Base-by-base conservation (phyloP, 2,888 invertebrate genomes). In the Osmoderma eremita region DNA sequence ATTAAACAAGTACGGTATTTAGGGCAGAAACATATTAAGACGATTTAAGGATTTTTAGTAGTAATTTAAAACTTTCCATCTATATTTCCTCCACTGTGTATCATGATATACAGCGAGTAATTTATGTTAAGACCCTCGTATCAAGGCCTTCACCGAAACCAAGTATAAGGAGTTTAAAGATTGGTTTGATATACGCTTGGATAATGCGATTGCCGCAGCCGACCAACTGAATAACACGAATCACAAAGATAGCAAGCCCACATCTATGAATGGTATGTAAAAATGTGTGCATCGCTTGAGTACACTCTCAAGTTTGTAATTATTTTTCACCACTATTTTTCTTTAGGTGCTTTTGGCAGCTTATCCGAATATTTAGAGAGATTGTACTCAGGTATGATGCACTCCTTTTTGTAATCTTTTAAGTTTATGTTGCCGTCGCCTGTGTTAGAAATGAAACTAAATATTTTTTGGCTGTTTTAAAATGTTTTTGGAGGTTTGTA, bases 181-280 rank as follows among this genome's bases (percentile, higher is more conserved):
- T 67, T 95, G 95, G 95, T 90, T 95, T 80, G 87, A 91, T 78
- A 90, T 88, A 80, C 85, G 94, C 70, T 86, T 95, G 77, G 93
- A 94, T 76, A 91, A 94, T 83, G 95, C 95, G 1, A 92, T 94
- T 68, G 91, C 90, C 61, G 94, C 93, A 5, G 92, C 94, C 10
- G 89, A 90, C 76, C 69, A 76, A 42, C 67, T 74, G 30, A 70
- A 73, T 56, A 78, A 30, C 30, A 5, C 5, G 5, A 30, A 30
- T 30, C 30, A 2, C 30, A 30, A 2, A 3, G 30, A 5, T 6
- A 30, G 10, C 6, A 6, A 79, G 4, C 30, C 72, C 3, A 36
- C 36, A 6, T 30, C 53, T 22, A 73, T 76, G 56, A 75, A 79
- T 73, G 79, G 82, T 82, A 80, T 79, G 77, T 77, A 69, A 24